These are phyloP conservation scores for Bombylius discolor DNA, from an alignment of 2,888 invertebrate genomes.

Conservation along the genomic window DNA sequence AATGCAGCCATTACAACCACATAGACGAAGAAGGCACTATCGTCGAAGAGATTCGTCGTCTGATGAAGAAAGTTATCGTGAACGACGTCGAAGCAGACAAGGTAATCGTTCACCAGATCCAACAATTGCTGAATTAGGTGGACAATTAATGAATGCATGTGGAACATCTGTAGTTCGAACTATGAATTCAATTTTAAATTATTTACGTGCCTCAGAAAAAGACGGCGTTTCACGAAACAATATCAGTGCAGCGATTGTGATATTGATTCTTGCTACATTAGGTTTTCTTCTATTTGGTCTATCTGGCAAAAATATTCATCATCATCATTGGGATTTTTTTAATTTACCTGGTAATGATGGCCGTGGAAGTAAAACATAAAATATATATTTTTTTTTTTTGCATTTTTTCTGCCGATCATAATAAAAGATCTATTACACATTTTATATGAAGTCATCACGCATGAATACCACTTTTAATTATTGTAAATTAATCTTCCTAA, in stretches of 20 bases:
- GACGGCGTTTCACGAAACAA: constrained; percentile 47
- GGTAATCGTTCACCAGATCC: constrained; percentile 44
- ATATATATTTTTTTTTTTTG: background rate
- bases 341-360: constrained; percentile 59
- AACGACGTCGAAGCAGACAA: constrained; percentile 31
- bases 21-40: constrained; percentile 40
- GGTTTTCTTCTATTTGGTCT: constrained; percentile 63
- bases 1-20: constrained; percentile 30
- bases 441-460: too few species aligned
- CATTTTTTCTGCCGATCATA: background rate
- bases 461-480: too few species aligned
- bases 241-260: constrained; percentile 61
- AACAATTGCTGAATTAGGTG: constrained; percentile 53
- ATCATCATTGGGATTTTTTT: constrained; percentile 80
- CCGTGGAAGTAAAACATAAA: background rate
- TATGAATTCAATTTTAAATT: constrained; percentile 54
- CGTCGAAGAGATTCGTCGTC: constrained; percentile 42
- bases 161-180: constrained; percentile 49
- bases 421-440: too few species aligned
- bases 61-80: constrained; percentile 39
- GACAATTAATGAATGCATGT: constrained; percentile 57
- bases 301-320: constrained; percentile 59
- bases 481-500: too few species aligned
- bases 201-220: constrained; percentile 42
- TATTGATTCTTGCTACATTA: constrained; percentile 64